Percentiles rank a stretch among this genome's conserved stretches.
Conservation (phyloP, 92 coral and sea anemone genomes). For the Porites lobata region DNA sequence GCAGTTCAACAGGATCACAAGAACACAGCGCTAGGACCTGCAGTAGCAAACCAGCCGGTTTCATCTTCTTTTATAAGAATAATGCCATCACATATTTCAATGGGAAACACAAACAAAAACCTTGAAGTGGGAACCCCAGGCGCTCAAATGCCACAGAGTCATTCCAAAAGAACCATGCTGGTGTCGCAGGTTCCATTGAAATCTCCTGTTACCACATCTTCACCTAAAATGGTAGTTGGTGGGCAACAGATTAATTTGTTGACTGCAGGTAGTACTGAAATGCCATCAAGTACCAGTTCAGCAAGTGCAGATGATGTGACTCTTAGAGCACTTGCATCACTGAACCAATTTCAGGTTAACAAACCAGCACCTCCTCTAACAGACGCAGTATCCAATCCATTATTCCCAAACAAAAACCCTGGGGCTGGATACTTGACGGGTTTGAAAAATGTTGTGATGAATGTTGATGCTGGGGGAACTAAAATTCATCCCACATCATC, state of each 20-base stretch:
- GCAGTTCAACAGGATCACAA: not conserved
- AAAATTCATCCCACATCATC: constrained; percentile 2
- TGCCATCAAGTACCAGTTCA: not conserved
- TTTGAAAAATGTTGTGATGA: constrained; percentile 52
- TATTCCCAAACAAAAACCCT: not conserved
- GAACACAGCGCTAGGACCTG: not conserved
- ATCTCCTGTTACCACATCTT: not conserved
- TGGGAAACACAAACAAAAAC: not conserved
- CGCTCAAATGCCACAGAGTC: not conserved
- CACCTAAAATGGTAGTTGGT: not conserved
- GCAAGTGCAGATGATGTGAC: constrained; percentile 24
- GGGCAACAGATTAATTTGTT: not conserved
- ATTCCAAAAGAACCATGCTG: not conserved
- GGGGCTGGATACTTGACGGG: constrained; percentile 17
- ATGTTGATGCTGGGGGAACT: constrained; percentile 8
- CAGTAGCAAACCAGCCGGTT: not conserved
- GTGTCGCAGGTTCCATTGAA: not conserved
- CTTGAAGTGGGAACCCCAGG: not conserved
- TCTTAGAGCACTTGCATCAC: constrained; percentile 30
- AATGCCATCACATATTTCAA: not conserved
- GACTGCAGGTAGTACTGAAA: not conserved
- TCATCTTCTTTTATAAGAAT: not conserved
- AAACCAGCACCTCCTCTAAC: not conserved
- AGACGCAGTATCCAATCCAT: constrained; percentile 7
- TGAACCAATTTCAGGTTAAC: constrained; percentile 30